phyloP scores from a whole-genome alignment of 1,140 invertebrate genomes.

The Procambarus clarkii region DNA sequence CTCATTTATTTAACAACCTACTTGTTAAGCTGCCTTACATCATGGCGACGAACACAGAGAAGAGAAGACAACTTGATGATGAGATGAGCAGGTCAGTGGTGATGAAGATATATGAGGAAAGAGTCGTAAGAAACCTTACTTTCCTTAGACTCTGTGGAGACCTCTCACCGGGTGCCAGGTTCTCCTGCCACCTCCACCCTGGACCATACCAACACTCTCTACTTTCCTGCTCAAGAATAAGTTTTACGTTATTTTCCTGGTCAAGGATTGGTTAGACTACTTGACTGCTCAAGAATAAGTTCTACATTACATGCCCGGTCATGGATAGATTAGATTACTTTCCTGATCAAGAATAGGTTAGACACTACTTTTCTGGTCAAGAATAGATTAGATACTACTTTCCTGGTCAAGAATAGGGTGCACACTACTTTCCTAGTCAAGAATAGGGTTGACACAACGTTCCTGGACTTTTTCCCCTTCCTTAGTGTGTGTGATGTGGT shows the following conservation, averaged over 20 bases:
- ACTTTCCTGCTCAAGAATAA: neutral
- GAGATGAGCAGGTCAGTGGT: conserved; percentile 50
- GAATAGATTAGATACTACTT: too few relatives aligned
- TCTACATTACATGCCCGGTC: too few relatives aligned
- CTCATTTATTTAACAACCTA: neutral
- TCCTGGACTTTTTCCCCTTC: too few relatives aligned
- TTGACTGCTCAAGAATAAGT: too few relatives aligned
- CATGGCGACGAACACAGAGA: conserved; percentile 46
- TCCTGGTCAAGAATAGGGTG: too few relatives aligned
- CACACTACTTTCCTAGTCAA: too few relatives aligned
- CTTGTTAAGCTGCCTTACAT: neutral
- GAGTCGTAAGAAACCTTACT: neutral
- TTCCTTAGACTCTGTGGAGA: too few relatives aligned
- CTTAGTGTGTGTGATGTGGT: too few relatives aligned
- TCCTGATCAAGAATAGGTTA: too few relatives aligned
- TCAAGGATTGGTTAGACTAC: neutral
- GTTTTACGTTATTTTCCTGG: neutral
- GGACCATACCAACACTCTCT: neutral
- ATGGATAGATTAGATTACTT: too few relatives aligned
- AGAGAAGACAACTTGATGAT: conserved; percentile 57
- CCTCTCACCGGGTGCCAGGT: neutral
- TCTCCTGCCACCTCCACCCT: neutral
- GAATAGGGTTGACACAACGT: too few relatives aligned
- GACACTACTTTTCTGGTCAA: too few relatives aligned
- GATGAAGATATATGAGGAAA: neutral